A percentile compares a stretch with the other conserved stretches of the same genome.
Conservation (phyloP, 2,888 invertebrate species). For the Notocelia uddmanniana region DNA sequence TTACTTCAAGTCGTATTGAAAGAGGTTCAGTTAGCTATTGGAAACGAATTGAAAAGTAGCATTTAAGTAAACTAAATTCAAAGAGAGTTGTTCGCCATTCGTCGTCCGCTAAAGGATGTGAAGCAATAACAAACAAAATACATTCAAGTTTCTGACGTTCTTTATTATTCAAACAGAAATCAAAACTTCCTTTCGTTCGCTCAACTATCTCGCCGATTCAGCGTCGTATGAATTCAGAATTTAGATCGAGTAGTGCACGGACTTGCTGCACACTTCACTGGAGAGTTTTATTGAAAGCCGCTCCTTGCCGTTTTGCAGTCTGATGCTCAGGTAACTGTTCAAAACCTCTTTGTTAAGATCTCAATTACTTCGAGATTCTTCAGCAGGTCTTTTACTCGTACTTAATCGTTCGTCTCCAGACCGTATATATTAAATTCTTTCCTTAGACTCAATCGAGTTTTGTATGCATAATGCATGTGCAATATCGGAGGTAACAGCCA, state of each 20-base stretch:
- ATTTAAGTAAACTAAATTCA: conserved; percentile 10
- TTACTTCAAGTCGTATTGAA: background rate
- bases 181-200: conserved; percentile 73
- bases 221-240: conserved; percentile 66
- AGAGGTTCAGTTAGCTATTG: background rate
- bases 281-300: conserved; percentile 42
- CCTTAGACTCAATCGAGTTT: conserved; percentile 25
- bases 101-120: conserved; percentile 46
- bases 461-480: conserved; percentile 41
- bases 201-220: conserved; percentile 58
- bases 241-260: conserved; percentile 58
- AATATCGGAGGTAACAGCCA: conserved; percentile 29
- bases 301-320: conserved; percentile 15
- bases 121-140: conserved; percentile 53
- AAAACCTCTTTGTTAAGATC: conserved; percentile 34
- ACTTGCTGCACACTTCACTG: conserved; percentile 42
- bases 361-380: conserved; percentile 31
- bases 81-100: conserved; percentile 19
- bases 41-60: conserved; percentile 2
- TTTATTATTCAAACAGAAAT: conserved; percentile 70
- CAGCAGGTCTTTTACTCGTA: conserved; percentile 17
- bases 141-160: conserved; percentile 55
- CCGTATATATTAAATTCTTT: conserved; percentile 37
- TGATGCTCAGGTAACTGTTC: conserved; percentile 42
- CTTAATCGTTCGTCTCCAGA: conserved; percentile 17